phyloP scores from a whole-genome alignment of 2,113 vertebrate genomes.

The Sylvia atricapilla region DNA sequence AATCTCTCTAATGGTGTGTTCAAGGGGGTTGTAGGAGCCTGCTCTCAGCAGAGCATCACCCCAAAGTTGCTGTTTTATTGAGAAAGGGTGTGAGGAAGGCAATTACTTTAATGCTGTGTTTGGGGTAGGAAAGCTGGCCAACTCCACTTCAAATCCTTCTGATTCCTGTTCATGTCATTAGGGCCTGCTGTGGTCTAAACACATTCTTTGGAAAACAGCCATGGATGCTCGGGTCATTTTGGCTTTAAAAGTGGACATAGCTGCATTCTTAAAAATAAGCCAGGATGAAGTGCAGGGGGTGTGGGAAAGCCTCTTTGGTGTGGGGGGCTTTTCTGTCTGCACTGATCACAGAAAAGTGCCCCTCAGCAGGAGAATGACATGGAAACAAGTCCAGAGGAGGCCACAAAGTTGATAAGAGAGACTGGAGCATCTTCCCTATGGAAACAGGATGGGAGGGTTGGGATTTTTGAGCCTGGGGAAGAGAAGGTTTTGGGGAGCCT shows the following conservation, averaged over 20 bases:
- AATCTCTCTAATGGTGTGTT: background rate
- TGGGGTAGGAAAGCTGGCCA: background rate
- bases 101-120: slow-evolving; percentile 8
- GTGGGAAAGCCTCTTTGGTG: background rate
- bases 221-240: background rate
- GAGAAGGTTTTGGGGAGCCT: background rate
- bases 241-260: background rate
- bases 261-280: background rate
- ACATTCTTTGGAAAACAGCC: background rate
- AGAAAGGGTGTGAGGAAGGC: background rate
- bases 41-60: background rate
- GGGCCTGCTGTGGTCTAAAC: slow-evolving; percentile 8
- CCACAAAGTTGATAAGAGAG: background rate
- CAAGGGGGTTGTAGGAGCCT: background rate
- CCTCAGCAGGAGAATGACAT: background rate
- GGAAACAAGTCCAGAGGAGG: background rate
- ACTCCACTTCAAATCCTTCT: background rate
- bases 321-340: background rate
- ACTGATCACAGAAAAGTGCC: background rate
- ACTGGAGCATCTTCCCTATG: background rate
- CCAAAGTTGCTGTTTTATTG: background rate
- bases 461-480: background rate
- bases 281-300: background rate
- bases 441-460: background rate
- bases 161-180: slow-evolving; percentile 29